Base-by-base conservation (phyloP, 2,797 vertebrate genomes). In the Labeo calbasu region DNA sequence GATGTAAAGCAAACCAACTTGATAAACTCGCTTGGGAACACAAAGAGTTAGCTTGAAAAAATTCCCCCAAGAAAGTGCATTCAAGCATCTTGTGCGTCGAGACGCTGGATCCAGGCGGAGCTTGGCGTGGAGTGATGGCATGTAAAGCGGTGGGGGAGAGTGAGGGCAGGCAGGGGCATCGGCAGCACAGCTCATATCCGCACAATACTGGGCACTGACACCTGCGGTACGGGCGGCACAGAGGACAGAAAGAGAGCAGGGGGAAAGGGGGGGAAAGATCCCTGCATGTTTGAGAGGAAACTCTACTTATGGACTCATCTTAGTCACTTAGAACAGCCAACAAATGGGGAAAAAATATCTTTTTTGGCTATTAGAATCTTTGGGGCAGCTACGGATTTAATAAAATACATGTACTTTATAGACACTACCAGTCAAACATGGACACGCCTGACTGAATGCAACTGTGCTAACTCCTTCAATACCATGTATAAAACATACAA, bases 141-240 rank as follows among this genome's bases (percentile, higher is more conserved):
- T 63, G 79, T 28, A 57, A 82, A 85, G 50, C 77, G 19, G 68
- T 76, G 72, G 70, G 77, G 53, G 32, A 48, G 46, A 19, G 68
- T 57, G 43, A 55, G 17, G 65, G 77, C 75, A 48, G 61, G 82
- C 85, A 86, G 85, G 87, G 86, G 70, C 87, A 87, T 86, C 87
- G 84, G 79, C 84, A 87, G 81, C 86, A 86, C 81, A 71, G 61
- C 87, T 87, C 85, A 77, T 84, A 84, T 87, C 85, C 87, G 83
- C 88, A 83, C 61, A 84, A 83, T 43, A 82, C 81, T 46, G n/a
- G 66, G 70, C 59, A 80, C 71, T 59, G 28, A 78, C 79, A 83
- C 79, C 82, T 82, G 77, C 61, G 51, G 28, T 76, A 83, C 82
- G 21, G 70, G 51, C 43, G 86, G 76, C 86, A 86, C 87, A 83